A percentile compares a stretch with the other conserved stretches of the same genome.
These are phyloP conservation scores for Vireo altiloquus DNA, from an alignment of 2,113 vertebrate species.

Conservation along the genomic window DNA sequence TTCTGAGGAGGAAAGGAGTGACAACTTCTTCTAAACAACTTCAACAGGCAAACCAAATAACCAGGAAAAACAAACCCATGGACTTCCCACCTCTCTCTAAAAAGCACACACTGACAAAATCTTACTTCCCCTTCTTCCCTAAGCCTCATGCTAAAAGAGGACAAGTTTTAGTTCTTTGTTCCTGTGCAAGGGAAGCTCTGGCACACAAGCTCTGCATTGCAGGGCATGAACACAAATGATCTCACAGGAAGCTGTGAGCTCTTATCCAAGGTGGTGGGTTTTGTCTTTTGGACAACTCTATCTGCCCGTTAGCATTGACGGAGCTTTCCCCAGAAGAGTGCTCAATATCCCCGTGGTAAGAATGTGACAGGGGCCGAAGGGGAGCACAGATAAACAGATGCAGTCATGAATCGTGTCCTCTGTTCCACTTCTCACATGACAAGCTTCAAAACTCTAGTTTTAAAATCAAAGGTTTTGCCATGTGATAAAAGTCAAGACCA, in stretches of 20 bases:
- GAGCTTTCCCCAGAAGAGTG: not conserved
- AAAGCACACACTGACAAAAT: not conserved
- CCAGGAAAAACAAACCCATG: not conserved
- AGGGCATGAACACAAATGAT: not conserved
- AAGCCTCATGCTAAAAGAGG: not conserved
- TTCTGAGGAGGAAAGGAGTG: not conserved
- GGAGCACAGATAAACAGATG: not conserved
- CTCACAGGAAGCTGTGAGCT: not conserved
- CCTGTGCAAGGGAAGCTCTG: not conserved
- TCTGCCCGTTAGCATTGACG: accelerated
- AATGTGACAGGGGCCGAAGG: accelerated
- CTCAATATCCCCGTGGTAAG: accelerated
- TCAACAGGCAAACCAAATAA: not conserved
- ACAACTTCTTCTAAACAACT: not conserved
- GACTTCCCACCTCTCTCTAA: not conserved
- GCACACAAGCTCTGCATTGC: not conserved
- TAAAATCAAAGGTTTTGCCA: not conserved
- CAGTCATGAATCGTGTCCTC: not conserved
- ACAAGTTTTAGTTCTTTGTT: not conserved
- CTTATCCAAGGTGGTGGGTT: not conserved
- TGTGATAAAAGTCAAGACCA: not conserved
- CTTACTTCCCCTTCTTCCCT: not conserved
- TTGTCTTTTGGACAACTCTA: not conserved
- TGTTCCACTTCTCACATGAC: not conserved
- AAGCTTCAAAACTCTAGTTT: not conserved